Percentiles rank a stretch among this genome's conserved stretches.
These are phyloP conservation scores for Helicoverpa assulta DNA, from an alignment of 2,888 invertebrate species.

Conservation along the genomic window DNA sequence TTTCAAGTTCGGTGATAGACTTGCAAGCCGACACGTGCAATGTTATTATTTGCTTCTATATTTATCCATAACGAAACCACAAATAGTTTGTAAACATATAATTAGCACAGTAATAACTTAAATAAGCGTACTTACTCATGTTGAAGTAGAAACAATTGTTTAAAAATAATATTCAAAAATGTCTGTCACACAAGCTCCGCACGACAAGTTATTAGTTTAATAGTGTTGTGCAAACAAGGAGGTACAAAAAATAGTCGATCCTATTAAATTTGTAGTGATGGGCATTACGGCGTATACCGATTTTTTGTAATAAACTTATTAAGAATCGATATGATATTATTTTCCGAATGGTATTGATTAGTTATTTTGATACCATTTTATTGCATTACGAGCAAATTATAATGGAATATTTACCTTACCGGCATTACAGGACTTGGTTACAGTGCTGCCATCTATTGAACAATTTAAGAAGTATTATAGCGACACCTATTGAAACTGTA, in stretches of 20 bases:
- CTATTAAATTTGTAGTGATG: neutral
- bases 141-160: constrained; percentile 50
- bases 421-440: too few relatives aligned
- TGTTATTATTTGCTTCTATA: constrained; percentile 18
- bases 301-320: neutral
- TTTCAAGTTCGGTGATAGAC: constrained; percentile 26
- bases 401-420: too few relatives aligned
- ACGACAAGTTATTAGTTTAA: constrained; percentile 30
- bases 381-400: too few relatives aligned
- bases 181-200: constrained; percentile 62
- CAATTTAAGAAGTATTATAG: too few relatives aligned
- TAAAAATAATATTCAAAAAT: constrained; percentile 62
- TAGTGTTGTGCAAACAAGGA: constrained; percentile 29
- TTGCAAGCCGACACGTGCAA: constrained; percentile 61
- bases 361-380: too few relatives aligned
- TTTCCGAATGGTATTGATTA: neutral
- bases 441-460: too few relatives aligned
- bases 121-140: constrained; percentile 55
- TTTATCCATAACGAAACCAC: constrained; percentile 23
- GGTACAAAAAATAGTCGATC: neutral
- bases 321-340: neutral
- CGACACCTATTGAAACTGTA: too few relatives aligned
- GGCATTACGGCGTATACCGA: neutral
- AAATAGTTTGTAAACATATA: constrained; percentile 5
- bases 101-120: constrained; percentile 19